Evolutionary conservation across 1,140 invertebrate species (phyloP).

Genomic region (Melanaphis sacchari): DNA sequence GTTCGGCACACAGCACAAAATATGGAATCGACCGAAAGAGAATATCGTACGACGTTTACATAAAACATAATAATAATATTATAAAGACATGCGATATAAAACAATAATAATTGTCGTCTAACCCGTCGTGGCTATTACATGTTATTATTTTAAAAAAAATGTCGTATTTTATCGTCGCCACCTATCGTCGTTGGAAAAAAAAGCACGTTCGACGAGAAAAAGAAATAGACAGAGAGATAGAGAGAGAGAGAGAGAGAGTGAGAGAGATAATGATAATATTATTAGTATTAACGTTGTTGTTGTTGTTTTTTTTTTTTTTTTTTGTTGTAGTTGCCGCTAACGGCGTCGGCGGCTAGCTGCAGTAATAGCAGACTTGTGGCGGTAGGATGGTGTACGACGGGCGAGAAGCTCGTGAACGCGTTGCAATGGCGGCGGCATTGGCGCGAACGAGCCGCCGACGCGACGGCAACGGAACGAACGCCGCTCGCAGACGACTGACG

Average conservation of each 20-base stretch:
- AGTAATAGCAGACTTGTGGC: not conserved
- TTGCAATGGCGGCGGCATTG: conserved; percentile 24
- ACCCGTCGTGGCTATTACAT: not conserved
- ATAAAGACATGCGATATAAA: not conserved
- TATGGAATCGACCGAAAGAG: not conserved
- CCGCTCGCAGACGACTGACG: not conserved
- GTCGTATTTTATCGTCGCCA: not conserved
- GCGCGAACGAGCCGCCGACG: not conserved
- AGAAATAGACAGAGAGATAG: not conserved
- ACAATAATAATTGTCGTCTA: not conserved
- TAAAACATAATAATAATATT: not conserved
- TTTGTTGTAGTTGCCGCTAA: no score
- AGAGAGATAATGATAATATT: not conserved
- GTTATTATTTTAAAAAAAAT: not conserved
- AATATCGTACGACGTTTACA: not conserved
- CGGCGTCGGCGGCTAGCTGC: not conserved
- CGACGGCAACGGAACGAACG: not conserved
- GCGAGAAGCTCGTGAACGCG: not conserved
- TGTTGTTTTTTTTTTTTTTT: no score
- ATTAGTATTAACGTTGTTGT: not conserved
- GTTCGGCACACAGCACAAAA: not conserved
- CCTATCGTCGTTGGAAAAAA: not conserved
- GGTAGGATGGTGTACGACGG: not conserved
- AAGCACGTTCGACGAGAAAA: not conserved
- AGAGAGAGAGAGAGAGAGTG: not conserved